Evolutionary conservation across 2,888 invertebrate species (phyloP).

Genomic region (Schizaphis graminum): DNA sequence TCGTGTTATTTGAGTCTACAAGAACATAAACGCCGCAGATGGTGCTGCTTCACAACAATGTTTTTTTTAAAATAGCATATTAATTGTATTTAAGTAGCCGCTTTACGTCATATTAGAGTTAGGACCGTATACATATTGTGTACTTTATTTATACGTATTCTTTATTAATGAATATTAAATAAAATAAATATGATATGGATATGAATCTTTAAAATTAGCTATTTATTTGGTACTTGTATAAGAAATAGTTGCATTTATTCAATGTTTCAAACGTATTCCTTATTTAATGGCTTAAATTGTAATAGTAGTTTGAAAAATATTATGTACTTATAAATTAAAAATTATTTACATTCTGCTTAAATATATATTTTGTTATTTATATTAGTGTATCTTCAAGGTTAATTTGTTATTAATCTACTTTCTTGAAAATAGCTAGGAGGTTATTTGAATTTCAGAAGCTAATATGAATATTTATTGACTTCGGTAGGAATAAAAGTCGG

Average conservation of each 20-base stretch:
- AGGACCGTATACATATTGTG: background rate
- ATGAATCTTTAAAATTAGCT: background rate
- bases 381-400: background rate
- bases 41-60: background rate
- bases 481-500: background rate
- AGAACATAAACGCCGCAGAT: background rate
- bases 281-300: background rate
- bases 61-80: background rate
- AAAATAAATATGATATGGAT: background rate
- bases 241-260: background rate
- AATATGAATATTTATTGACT: slow-evolving; percentile 24
- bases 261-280: background rate
- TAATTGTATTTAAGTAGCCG: background rate
- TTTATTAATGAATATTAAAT: background rate
- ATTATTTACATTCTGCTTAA: background rate
- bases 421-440: background rate
- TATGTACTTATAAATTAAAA: background rate
- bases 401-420: slow-evolving; percentile 9
- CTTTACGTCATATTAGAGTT: background rate
- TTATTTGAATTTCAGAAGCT: background rate
- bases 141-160: background rate
- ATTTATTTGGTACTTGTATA: background rate
- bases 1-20: background rate
- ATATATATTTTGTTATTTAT: background rate
- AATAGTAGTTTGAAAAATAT: background rate